Evolutionary conservation across 2,113 vertebrate species (phyloP).

Genomic region (Tragelaphus strepsiceros): DNA sequence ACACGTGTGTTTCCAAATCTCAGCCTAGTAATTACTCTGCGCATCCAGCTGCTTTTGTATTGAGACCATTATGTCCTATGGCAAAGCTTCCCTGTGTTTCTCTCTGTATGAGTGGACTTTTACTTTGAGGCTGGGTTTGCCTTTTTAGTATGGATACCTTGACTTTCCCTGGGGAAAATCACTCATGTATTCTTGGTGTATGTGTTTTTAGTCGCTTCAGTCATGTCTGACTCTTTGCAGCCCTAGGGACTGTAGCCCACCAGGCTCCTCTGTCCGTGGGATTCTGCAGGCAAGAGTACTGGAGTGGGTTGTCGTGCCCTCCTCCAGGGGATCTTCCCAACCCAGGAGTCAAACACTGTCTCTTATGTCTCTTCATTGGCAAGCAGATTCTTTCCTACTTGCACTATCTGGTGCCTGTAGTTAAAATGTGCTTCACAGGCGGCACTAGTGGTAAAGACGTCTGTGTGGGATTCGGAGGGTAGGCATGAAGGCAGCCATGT

Average conservation of each 20-base stretch:
- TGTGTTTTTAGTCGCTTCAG: neutral
- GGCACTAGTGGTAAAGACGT: neutral
- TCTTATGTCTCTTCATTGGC: neutral
- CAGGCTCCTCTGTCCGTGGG: neutral
- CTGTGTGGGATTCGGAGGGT: neutral
- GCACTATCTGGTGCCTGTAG: rapidly evolving
- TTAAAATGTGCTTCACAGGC: neutral
- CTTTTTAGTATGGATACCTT: neutral
- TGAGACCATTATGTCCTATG: neutral
- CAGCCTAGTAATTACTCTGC: neutral
- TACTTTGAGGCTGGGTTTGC: neutral
- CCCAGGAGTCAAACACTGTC: neutral
- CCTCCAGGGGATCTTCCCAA: neutral
- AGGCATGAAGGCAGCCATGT: neutral
- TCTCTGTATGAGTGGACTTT: neutral
- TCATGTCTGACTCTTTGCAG: neutral
- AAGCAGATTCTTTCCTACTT: neutral
- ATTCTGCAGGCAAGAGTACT: neutral
- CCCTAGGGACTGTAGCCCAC: neutral
- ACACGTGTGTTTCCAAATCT: neutral
- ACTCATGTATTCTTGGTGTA: neutral
- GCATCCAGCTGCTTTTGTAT: neutral
- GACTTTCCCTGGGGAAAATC: neutral
- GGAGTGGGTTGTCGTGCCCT: neutral
- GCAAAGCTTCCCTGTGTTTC: neutral